A percentile compares a stretch with the other conserved stretches of the same genome.
phyloP scores from a whole-genome alignment of 2,888 invertebrate species.

The Buathra laborator region DNA sequence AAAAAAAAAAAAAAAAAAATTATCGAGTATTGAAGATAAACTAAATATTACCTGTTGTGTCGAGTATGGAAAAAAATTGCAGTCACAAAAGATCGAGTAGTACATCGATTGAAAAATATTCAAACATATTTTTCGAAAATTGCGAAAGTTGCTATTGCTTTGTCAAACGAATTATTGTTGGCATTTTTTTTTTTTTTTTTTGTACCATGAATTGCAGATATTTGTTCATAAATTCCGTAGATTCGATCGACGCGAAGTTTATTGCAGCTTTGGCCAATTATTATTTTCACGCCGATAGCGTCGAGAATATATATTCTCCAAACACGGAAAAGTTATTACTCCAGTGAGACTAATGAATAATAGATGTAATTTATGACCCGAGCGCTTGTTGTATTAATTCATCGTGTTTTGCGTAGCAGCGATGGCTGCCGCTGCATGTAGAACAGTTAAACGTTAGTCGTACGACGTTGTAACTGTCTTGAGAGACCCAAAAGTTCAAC shows the following conservation, averaged over 20 bases:
- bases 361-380: neutral
- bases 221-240: neutral
- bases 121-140: too few relatives aligned
- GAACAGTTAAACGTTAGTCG: slow-evolving; percentile 53
- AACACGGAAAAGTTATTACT: neutral
- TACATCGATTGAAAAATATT: too few relatives aligned
- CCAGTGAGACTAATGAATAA: neutral
- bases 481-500: neutral
- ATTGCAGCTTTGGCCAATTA: neutral
- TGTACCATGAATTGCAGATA: neutral
- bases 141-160: too few relatives aligned
- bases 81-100: too few relatives aligned
- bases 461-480: slow-evolving; percentile 44
- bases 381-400: neutral
- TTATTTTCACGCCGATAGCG: neutral
- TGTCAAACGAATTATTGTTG: neutral
- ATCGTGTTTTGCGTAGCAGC: neutral
- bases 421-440: slow-evolving; percentile 11
- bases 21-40: too few relatives aligned
- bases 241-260: neutral
- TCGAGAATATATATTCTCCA: neutral
- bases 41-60: too few relatives aligned
- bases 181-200: neutral
- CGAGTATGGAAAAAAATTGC: too few relatives aligned
- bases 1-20: too few relatives aligned